Percentiles rank a stretch among this genome's conserved stretches.
phyloP scores from a whole-genome alignment of 1,140 invertebrate species.

The Acromyrmex charruanus region DNA sequence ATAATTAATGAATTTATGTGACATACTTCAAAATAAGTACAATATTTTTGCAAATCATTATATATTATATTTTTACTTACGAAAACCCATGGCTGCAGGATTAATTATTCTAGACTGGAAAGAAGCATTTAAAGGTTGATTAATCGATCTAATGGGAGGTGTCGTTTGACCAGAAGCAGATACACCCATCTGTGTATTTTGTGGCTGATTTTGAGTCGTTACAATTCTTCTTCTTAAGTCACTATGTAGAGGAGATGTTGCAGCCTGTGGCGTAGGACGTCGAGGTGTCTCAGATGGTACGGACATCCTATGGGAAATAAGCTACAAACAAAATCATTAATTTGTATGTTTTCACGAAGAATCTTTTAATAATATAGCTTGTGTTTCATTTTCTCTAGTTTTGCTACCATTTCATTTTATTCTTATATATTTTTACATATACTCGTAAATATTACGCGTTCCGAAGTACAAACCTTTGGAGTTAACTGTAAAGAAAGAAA shows the following conservation, averaged over 20 bases:
- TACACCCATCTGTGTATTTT: constrained; percentile 70
- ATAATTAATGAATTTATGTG: constrained; percentile 3
- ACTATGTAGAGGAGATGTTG: constrained; percentile 61
- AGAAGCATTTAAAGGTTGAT: constrained; percentile 67
- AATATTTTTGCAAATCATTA: constrained; percentile 46
- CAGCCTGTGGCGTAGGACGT: constrained; percentile 75
- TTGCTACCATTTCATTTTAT: background rate
- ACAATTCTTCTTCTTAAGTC: constrained; percentile 82
- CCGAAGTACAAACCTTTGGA: constrained; percentile 72
- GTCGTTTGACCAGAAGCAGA: constrained; percentile 52
- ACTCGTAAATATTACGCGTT: background rate
- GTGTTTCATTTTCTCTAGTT: background rate
- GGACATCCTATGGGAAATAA: constrained; percentile 51
- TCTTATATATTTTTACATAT: background rate
- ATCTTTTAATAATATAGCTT: background rate
- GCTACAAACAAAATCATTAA: constrained; percentile 72
- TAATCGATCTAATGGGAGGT: constrained; percentile 63
- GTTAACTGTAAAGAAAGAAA: constrained; percentile 75
- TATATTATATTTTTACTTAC: constrained; percentile 77
- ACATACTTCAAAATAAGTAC: background rate
- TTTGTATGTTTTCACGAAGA: constrained; percentile 11
- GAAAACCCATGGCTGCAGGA: constrained; percentile 71
- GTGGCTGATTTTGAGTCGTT: constrained; percentile 73
- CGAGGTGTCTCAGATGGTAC: constrained; percentile 74
- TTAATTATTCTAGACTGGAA: constrained; percentile 75